Percentiles rank a stretch among this genome's conserved stretches.
phyloP scores from a whole-genome alignment of 2,888 invertebrate species.

The Lasius platythorax region DNA sequence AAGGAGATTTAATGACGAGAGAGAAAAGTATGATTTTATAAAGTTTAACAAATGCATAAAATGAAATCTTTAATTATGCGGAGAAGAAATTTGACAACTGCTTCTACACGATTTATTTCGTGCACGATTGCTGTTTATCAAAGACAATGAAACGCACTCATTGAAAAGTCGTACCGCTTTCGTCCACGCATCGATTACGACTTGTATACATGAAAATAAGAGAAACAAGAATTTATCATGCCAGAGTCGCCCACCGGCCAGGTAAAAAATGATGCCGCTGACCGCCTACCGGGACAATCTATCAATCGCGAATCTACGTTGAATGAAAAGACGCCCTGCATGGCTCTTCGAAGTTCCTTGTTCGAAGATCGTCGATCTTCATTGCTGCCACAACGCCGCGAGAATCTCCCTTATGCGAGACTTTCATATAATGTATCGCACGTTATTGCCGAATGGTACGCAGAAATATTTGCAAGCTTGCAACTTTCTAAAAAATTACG shows the following conservation, averaged over 20 bases:
- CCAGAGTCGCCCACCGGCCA: slow-evolving; percentile 29
- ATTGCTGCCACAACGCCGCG: slow-evolving; percentile 42
- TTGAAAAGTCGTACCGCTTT: slow-evolving; percentile 28
- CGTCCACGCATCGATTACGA: slow-evolving; percentile 29
- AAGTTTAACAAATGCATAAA: not conserved
- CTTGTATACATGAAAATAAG: slow-evolving; percentile 27
- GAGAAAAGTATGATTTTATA: not conserved
- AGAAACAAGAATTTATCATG: slow-evolving; percentile 49
- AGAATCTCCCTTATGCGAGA: slow-evolving; percentile 25
- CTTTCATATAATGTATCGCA: slow-evolving; percentile 9
- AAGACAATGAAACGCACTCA: slow-evolving; percentile 31
- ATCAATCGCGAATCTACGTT: slow-evolving; percentile 52
- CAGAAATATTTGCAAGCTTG: slow-evolving; percentile 14
- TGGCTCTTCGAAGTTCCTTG: slow-evolving; percentile 31
- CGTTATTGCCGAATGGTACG: slow-evolving; percentile 5
- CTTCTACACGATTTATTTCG: not conserved
- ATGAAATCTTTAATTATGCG: not conserved
- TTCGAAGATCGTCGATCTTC: slow-evolving; percentile 51
- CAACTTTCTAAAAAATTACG: not conserved
- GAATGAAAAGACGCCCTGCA: slow-evolving; percentile 44
- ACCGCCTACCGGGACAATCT: slow-evolving; percentile 52
- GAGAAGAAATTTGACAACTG: not conserved
- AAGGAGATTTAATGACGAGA: not conserved
- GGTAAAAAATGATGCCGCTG: slow-evolving; percentile 51
- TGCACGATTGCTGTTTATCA: not conserved